Base-by-base conservation (phyloP, 1,140 invertebrate species). In the Camponotus pennsylvanicus region DNA sequence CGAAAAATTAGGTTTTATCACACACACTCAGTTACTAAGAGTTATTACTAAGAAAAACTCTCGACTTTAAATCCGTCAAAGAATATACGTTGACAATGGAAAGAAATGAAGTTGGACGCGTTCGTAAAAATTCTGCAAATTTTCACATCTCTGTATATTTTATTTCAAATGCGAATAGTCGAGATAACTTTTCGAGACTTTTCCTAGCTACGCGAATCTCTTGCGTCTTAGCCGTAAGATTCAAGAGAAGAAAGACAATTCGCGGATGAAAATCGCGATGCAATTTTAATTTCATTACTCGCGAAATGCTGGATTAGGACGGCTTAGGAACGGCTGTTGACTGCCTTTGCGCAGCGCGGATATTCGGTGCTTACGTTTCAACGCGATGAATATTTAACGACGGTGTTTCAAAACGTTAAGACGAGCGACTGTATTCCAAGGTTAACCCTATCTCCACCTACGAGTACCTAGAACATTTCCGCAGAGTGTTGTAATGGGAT, bases 331-430 rank as follows among this genome's bases (percentile, higher is more conserved):
- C 40, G 70, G 32, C 42, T 37, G 63, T 84, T 42, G 77, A 78
- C 75, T 88, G 55, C 61, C 71, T 61, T 21, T 64, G 42, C 57
- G 55, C 49, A 66, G 67, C 84, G 45, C 42, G 59, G 21, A 82
- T 79, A 87, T 91, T 90, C 85, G 67, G 64, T 82, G 83, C 85
- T 91, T 86, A 88, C 79, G 87, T 88, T 86, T 86, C 80, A 76
- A 83, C 69, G 79, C 59, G 69, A 86, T 92, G 88, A 91, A 91
- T 91, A 91, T 91, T 91, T 91, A 91, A 83, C 73, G 63, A 63
- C 67, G 85, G 78, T 71, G 83, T 69, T 91, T 86, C 57, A 59
- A 80, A 86, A 91, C 37, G 76, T 91, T 91, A 88, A 91, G 86
- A 89, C 85, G 85, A 21, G 75, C 77, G n/a, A 80, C 85, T 63